A percentile compares a stretch with the other conserved stretches of the same genome.
Conservation (phyloP, 2,113 vertebrate species). For the Hippocampus guttulatus region DNA sequence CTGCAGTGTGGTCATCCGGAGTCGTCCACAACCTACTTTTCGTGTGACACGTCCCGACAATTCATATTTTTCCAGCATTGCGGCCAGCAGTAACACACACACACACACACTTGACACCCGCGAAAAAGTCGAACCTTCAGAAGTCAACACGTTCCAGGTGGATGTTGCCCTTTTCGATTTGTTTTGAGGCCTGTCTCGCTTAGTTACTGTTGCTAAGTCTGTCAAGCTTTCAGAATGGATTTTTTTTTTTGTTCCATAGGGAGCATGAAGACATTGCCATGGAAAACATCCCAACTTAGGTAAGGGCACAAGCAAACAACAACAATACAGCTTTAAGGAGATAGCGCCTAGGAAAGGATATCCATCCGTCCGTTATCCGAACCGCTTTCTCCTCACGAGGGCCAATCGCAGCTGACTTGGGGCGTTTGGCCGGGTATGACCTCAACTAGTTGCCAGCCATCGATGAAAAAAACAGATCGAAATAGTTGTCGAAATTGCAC, state of each 20-base stretch:
- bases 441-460: too few relatives aligned
- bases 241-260: too few relatives aligned
- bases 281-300: too few relatives aligned
- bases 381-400: too few relatives aligned
- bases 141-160: constrained; percentile 12
- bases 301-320: too few relatives aligned
- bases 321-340: too few relatives aligned
- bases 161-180: constrained; percentile 69
- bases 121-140: background rate
- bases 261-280: background rate
- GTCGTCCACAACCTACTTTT: background rate
- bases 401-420: too few relatives aligned
- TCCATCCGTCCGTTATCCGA: too few relatives aligned
- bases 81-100: background rate
- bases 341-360: too few relatives aligned
- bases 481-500: too few relatives aligned
- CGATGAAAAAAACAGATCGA: too few relatives aligned
- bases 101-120: background rate
- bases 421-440: too few relatives aligned
- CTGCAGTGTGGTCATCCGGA: constrained; percentile 2
- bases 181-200: constrained; percentile 56
- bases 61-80: background rate
- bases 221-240: background rate
- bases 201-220: background rate
- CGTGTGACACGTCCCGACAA: background rate